Base-by-base conservation (phyloP, 2,888 invertebrate species). In the Schrankia costaestrigalis region DNA sequence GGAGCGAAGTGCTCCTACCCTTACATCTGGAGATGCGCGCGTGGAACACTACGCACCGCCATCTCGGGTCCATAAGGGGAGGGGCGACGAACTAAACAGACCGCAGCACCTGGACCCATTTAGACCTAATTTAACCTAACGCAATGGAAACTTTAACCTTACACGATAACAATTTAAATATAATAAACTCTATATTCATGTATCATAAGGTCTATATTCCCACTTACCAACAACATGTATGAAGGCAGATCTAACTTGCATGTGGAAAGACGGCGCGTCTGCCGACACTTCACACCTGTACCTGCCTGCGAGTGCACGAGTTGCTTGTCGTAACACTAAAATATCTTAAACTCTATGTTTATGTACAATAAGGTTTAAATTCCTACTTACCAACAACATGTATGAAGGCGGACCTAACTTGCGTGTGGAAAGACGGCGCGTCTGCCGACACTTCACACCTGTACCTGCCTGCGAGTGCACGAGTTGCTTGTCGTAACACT, bases 401-500 rank as follows among this genome's bases (percentile, higher is more conserved):
- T 89, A 94, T 92, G 69, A 89, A 91, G 21, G 92, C 90, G 2
- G 90, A 88, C n/a, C 90, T 90, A 46, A 90, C 87, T 67, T 90
- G 83, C 0, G 93, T 93, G 66, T 91, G 91, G 71, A 94, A 94
- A 12, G 91, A 90, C 0, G 93, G 93, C 1, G 91, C 90, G 61
- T 94, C 94, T 0, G 92, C 91, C 0, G 93, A 93, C 4, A 94
- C 93, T 64, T 93, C 93, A 66, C 94, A 94, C 13, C 91, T 90
- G 69, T 92, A 94, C 54, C 90, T 89, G 2, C 93, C 94, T 1
- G 92, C 91, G 28, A 93, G 86, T 45, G 91, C 90, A 8, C 91
- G 89, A 27, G 92, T 90, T 7, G 93, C 92, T 33, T 93, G 91
- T 15, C 91, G 83, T 12, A 94, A 74, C 4, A 93, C 91, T 11